Evolutionary conservation across 2,113 vertebrate species (phyloP), one percentile per base, ranked within the genome.

Genomic region (Marcusenius ussheri): DNA sequence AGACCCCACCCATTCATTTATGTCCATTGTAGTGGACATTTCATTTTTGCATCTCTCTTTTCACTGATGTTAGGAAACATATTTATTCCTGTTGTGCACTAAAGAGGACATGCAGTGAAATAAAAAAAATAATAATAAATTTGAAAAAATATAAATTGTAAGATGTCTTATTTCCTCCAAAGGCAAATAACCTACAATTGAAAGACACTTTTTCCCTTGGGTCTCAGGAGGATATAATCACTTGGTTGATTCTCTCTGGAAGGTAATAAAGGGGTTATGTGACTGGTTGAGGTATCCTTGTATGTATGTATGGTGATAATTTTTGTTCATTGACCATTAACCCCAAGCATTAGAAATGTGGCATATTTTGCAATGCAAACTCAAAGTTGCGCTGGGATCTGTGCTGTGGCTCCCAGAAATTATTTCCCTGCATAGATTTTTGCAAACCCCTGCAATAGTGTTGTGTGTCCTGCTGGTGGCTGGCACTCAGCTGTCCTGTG

Each of bases 401-500:
- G 3, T 86, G 27, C 24, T 27, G 84, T 51, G 21, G 31, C 70
- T 27, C n/a, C 9, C 31, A 42, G 35, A 45, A 66, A n/a, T 5
- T 0, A 11, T 27, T 49, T 47, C 45, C 83, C 45, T 47, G 31
- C 45, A 42, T 19, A 80, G 74, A 19, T 42, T 42, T 80, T 19
- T 80, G 74, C 31, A 80, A 80, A 8, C 15, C 74, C 74, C 74
- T 80, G 35, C 74, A 80, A 42, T 42, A 35, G 74, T 80, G 31
- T 80, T 19, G 35, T 3, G 35, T 42, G 5, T 0, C 35, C 13
- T 19, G 74, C 74, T 80, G 74, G 74, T 21, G 15, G 35, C 47
- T n/a, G 21, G 9, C 21, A 84, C 92, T 93, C 93, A 91, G 94
- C 92, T 93, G 93, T 91, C 93, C 91, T 91, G 90, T 93, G 94